Conservation (phyloP, 2,113 vertebrate genomes). For the Perognathus longimembris region DNA sequence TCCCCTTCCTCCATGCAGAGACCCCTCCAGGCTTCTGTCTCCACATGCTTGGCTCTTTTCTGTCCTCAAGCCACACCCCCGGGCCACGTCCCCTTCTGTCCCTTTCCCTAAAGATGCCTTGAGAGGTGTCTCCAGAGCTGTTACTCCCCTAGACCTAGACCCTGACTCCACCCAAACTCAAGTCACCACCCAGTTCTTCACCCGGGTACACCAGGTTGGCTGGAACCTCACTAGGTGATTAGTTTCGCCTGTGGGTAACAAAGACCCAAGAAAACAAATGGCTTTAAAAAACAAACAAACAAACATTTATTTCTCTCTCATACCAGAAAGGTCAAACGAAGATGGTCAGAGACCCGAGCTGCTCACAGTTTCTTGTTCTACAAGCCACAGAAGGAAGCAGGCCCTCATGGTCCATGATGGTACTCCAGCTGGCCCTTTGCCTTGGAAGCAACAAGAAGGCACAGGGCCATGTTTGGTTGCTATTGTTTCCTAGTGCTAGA, state of each 20-base stretch:
- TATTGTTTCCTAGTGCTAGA: neutral
- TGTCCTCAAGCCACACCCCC: neutral
- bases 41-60: neutral
- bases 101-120: neutral
- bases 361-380: neutral
- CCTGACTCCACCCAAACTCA: neutral
- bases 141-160: neutral
- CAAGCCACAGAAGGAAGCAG: neutral
- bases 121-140: neutral
- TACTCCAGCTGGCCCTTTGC: neutral
- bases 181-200: neutral
- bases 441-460: neutral
- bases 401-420: neutral
- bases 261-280: neutral
- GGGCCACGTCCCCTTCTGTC: neutral
- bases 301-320: conserved; percentile 32
- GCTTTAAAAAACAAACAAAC: conserved; percentile 20
- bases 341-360: neutral
- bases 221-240: neutral
- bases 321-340: neutral
- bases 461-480: neutral
- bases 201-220: neutral
- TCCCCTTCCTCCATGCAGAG: neutral
- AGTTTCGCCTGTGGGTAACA: neutral
- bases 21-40: neutral